Conservation (phyloP, 2,113 vertebrate species). For the Patagioenas fasciata region DNA sequence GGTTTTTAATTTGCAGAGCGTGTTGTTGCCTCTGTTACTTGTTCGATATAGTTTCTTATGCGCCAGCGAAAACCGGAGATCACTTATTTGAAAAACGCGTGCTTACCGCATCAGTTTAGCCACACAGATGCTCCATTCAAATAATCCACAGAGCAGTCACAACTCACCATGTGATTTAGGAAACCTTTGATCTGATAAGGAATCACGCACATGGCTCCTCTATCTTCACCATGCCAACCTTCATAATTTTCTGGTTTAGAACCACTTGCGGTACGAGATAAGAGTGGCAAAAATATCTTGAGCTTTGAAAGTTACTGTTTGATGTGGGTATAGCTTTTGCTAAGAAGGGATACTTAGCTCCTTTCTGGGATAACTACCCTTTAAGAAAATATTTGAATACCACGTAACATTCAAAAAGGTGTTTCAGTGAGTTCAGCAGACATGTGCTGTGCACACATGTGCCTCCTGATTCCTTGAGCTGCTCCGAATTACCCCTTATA, state of each 20-base stretch:
- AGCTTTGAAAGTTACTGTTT: neutral
- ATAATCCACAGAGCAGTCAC: neutral
- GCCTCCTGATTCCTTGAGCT: neutral
- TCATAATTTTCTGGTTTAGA: neutral
- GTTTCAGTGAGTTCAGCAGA: neutral
- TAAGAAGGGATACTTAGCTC: neutral
- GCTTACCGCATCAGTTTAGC: neutral
- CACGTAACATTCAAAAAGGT: fast-evolving
- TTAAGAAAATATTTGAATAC: neutral
- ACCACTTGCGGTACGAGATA: neutral
- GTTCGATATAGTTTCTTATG: neutral
- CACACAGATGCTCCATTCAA: fast-evolving
- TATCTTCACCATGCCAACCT: neutral
- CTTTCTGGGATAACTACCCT: neutral
- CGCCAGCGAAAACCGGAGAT: neutral
- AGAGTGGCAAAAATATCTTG: neutral
- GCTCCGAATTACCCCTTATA: neutral
- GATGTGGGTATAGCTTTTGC: neutral
- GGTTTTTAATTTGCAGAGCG: neutral
- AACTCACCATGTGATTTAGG: neutral
- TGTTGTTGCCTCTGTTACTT: neutral
- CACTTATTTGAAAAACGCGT: neutral
- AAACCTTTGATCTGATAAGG: neutral
- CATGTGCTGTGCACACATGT: fast-evolving
- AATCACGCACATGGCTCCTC: neutral